Percentiles rank a stretch among this genome's conserved stretches.
These are phyloP conservation scores for Ceyx margarethae DNA, from an alignment of 2,113 vertebrate genomes.

Conservation along the genomic window DNA sequence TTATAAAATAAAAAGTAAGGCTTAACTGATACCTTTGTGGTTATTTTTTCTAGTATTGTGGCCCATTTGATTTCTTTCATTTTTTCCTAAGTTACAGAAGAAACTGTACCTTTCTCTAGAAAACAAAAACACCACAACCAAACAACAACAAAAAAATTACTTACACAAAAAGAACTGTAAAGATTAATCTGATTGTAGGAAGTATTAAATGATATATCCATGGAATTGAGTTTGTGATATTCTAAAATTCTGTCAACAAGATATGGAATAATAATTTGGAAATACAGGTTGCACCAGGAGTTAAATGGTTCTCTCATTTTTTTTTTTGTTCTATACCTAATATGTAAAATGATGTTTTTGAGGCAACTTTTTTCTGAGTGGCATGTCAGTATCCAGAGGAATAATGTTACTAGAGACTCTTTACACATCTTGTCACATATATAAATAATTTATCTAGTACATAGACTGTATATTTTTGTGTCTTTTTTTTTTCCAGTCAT, in stretches of 20 bases:
- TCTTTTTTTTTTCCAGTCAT: constrained; percentile 48
- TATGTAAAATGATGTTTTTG: background rate
- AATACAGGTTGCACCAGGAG: background rate
- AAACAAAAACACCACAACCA: background rate
- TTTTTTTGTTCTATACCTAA: background rate
- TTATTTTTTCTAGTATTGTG: too few relatives aligned
- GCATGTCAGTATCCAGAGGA: constrained; percentile 64
- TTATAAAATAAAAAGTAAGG: too few relatives aligned
- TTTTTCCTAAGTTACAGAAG: background rate
- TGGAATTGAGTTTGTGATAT: background rate
- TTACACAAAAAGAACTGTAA: background rate
- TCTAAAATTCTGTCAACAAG: background rate
- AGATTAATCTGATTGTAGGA: background rate
- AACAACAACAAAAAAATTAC: background rate
- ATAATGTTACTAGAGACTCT: background rate
- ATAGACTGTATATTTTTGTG: constrained; percentile 65
- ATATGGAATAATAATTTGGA: background rate
- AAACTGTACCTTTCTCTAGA: background rate
- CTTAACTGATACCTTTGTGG: too few relatives aligned
- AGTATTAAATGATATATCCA: background rate
- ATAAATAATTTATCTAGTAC: constrained; percentile 66
- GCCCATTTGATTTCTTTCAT: fast-evolving
- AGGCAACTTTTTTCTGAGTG: background rate
- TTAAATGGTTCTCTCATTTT: background rate
- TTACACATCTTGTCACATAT: constrained; percentile 58